Evolutionary conservation across 1,140 invertebrate genomes (phyloP), one percentile per base, ranked within the genome.

Genomic region (Drosophila insularis): DNA sequence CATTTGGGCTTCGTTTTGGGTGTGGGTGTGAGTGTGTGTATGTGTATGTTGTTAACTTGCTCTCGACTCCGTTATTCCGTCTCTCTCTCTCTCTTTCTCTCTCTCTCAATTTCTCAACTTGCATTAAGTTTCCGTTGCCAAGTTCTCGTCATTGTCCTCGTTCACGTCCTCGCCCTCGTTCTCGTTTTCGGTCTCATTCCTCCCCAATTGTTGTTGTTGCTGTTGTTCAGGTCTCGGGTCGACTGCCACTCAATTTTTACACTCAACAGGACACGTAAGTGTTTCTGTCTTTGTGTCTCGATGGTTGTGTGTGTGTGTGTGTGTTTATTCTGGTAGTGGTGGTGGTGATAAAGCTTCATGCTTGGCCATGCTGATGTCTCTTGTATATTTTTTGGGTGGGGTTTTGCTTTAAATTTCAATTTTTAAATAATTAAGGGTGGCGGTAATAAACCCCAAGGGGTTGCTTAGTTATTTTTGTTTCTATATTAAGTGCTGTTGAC

Each of bases 251-350:
- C 60, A 72, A 62, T 68, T 78, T 72, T 59, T 68, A 74, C 69
- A 87, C 71, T 81, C 65, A 58, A 74, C 70, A 86, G 81, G 81
- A 85, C 74, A 78, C 60, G 68, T 78, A 73, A 81, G 82, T 75
- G 82, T 43, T 75, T 71, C 54, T 63, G 43, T 39, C 19, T 65
- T 13, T 50, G 21, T 27, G 59, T 37, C 11, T n/a, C 11, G 7
- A 8, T 43, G 58, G 55, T 10, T 43, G 27, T 37, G 37, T 27
- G 27, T 27, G 4, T 53, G 32, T 68, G 19, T 35, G 21, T 63
- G 21, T 65, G 13, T 59, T 58, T 21, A n/a, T 50, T 19, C 32
- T 14, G 50, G 14, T 55, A 39, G 17, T 17, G 55, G 61, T 69
- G 54, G 58, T 78, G 55, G 46, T 76, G 73, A 3, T 62, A 71